phyloP scores from a whole-genome alignment of 2,797 vertebrate species.

The Neosalanx taihuensis region DNA sequence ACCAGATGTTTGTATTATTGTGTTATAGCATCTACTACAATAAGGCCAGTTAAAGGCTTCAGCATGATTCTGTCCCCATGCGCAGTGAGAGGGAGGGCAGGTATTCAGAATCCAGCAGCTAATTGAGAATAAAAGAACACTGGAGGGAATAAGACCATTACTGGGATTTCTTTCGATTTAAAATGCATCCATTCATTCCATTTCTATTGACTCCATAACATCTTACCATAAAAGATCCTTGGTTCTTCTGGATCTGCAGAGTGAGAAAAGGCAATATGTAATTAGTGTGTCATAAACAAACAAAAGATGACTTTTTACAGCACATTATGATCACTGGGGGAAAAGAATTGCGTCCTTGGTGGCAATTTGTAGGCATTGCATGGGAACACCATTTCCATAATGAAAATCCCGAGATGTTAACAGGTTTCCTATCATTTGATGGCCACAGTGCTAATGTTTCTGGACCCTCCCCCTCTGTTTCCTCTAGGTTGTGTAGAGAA shows the following conservation, averaged over 20 bases:
- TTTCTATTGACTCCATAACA: conserved; percentile 79
- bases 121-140: conserved; percentile 83
- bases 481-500: conserved; percentile 92
- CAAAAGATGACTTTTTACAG: conserved; percentile 88
- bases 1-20: conserved; percentile 92
- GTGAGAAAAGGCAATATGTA: conserved; percentile 87
- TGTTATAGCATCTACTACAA: conserved; percentile 94
- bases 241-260: conserved; percentile 99
- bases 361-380: conserved; percentile 97
- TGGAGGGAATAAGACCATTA: conserved; percentile 68
- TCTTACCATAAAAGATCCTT: conserved; percentile 99
- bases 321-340: conserved; percentile 99
- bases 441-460: conserved; percentile 92
- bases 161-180: conserved; percentile 48
- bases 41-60: conserved; percentile 93
- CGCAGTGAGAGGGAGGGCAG: conserved; percentile 86
- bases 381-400: conserved; percentile 99
- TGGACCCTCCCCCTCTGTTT: conserved; percentile 85
- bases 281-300: conserved; percentile 99
- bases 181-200: conserved; percentile 1
- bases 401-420: conserved; percentile 99
- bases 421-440: conserved; percentile 97
- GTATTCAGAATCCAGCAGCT: conserved; percentile 86
- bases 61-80: conserved; percentile 84
- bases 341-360: conserved; percentile 99